Evolutionary conservation across 2,113 vertebrate genomes (phyloP), one percentile per base, ranked within the genome.

Genomic region (Myanophis thanlyinensis): DNA sequence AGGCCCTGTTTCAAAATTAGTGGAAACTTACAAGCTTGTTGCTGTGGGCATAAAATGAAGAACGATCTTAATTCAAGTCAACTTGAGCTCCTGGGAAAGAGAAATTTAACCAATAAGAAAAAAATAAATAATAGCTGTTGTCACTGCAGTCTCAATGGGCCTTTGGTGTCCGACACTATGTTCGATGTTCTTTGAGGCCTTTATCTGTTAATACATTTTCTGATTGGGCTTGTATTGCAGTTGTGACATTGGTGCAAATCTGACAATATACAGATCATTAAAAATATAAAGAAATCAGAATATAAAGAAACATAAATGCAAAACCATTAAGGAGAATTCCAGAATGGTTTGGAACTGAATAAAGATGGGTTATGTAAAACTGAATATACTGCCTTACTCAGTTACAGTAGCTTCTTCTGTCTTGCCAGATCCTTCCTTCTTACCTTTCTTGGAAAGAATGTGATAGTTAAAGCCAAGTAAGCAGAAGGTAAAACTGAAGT

Each of bases 321-420:
- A 80, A 80, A 44, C 22, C 7, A 22, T 8, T 40, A 22, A 80
- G 35, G n/a, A 73, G 67, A 80, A 80, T 80, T 80, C 67, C 18
- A 7, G 35, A 80, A 80, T 80, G 20, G 35, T 40, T 35, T 80
- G 18, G 73, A 80, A 40, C 3, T 80, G 12, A 67, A 67, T 67
- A 35, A n/a, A 67, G 35, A 80, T 80, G 8, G 51, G 40, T 90
- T 85, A 90, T 1, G 23, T 96, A 92, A 97, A 95, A 89, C 62
- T 95, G 94, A 96, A 96, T 93, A 95, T 0, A 73, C 23, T 93
- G 94, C 96, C 93, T 89, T 95, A 13, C 44, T 95, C 88, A 92
- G 89, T 62, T 93, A 86, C 30, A 93, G 89, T 94, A 95, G 53
- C 93, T 95, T 97, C 89, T 96, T 97, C 97, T 96, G 35, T 93